phyloP scores from a whole-genome alignment of 2,113 vertebrate genomes.

The Alethe castanea region DNA sequence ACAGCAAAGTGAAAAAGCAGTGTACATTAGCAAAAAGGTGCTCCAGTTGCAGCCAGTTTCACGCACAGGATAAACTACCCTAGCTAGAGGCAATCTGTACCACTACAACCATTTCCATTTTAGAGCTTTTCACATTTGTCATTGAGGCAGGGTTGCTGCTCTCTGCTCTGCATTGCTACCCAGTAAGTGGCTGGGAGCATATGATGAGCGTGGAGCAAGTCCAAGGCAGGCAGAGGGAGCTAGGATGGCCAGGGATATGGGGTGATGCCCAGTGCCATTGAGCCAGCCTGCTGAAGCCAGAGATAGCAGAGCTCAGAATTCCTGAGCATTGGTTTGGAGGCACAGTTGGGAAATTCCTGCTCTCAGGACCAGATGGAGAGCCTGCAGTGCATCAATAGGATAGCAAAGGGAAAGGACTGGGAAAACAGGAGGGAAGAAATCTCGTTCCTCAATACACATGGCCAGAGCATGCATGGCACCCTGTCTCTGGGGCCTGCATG shows the following conservation, averaged over 20 bases:
- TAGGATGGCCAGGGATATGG: not conserved
- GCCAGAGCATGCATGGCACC: not conserved
- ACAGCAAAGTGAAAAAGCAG: not conserved
- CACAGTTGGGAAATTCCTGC: not conserved
- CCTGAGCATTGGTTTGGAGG: not conserved
- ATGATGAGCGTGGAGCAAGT: not conserved
- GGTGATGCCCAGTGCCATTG: not conserved
- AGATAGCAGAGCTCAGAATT: not conserved
- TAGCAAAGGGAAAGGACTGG: not conserved
- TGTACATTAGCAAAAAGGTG: not conserved
- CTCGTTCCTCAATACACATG: accelerated
- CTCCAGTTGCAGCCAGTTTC: not conserved
- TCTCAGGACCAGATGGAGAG: not conserved
- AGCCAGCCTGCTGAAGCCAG: not conserved
- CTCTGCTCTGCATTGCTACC: not conserved
- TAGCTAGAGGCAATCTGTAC: not conserved
- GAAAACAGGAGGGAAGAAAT: not conserved
- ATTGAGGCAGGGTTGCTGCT: not conserved
- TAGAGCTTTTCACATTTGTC: not conserved
- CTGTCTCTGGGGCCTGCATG: not conserved
- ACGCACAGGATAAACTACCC: not conserved
- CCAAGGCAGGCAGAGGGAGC: not conserved
- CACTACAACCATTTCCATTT: not conserved
- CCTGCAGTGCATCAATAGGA: not conserved
- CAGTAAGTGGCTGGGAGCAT: not conserved